Evolutionary conservation across 2,113 vertebrate species (phyloP), one percentile per base, ranked within the genome.

Genomic region (Petroica traversi): DNA sequence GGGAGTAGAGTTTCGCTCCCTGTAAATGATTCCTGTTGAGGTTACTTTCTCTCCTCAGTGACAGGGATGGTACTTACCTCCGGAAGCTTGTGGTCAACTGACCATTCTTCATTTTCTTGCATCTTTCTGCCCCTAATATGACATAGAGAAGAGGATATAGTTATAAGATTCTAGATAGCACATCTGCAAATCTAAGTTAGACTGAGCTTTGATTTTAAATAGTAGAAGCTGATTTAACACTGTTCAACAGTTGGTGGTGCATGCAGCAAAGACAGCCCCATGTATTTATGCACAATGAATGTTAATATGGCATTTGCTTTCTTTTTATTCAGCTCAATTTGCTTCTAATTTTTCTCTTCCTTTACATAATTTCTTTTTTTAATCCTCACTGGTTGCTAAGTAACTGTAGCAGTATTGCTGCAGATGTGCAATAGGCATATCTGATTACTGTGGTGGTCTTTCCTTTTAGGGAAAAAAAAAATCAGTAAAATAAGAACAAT

Each of bases 341-440:
- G 11, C 62, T 91, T 92, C 63, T 71, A 91, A 62, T 88, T 93
- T 89, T 95, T 92, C 48, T 80, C 54, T 85, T 91, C 81, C 59
- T 87, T 81, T 89, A 75, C 63, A 69, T 68, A 22, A 54, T 76
- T 80, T 82, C 46, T 34, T 64, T 76, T 82, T 81, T 80, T 79
- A 84, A 79, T 46, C 63, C 67, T 81, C 78, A 59, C 49, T 88
- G n/a, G 96, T 97, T 97, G 96, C 95, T 97, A 94, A 94, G 96
- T 93, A 97, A 97, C 97, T 54, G 57, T 66, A 86, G 86, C 72
- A 76, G 72, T 75, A 87, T 57, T 84, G 68, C 63, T 85, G 55
- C 72, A 93, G 85, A 96, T 94, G 75, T 95, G 84, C 17, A 20
- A 71, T 49, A 89, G 64, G 54, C 68, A 52, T 61, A 78, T 66